Evolutionary conservation across 2,797 vertebrate species (phyloP), one percentile per base, ranked within the genome.

Genomic region (Sebastes nivosus): DNA sequence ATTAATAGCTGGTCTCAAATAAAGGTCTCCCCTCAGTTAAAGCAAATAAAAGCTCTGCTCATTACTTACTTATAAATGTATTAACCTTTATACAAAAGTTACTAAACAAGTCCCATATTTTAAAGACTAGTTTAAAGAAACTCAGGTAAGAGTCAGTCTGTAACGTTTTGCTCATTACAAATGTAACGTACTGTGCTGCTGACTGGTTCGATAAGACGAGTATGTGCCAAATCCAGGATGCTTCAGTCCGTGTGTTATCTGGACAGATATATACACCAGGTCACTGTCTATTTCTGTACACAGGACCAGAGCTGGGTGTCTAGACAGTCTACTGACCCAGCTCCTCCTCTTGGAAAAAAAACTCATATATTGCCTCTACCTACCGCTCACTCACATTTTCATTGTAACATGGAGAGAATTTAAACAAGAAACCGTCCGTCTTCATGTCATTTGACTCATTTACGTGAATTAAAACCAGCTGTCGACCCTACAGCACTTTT

Each of bases 241-340:
- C 74, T n/a, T 16, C 42, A 18, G 64, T 76, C 25, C 65, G 30
- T 75, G 30, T 65, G 55, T 22, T 25, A 38, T 65, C 34, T 65
- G 70, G 30, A 59, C 75, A 25, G 55, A 42, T 42, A 80, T 54
- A 69, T 52, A 5, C 16, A 52, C 2, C 72, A 70, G 79, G 70
- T 82, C 82, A 82, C 16, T 8, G 10, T 80, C 58, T 85, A 80
- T 77, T 78, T 73, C 64, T 82, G 82, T 52, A 22, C 61, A 20
- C 54, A 66, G 70, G 30, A 77, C 42, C 67, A 75, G 67, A 25
- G 22, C 74, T n/a, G 6, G 1, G 13, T 11, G 78, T 83, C 78
- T 64, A 77, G 80, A 77, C 72, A 18, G 38, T 59, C 66, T 3
- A 52, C 46, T 58, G 72, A 72, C 63, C 76, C 67, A 14, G 36